Evolutionary conservation across 2,888 invertebrate species (phyloP), one percentile per base, ranked within the genome.

Genomic region (Hypsopygia costalis): DNA sequence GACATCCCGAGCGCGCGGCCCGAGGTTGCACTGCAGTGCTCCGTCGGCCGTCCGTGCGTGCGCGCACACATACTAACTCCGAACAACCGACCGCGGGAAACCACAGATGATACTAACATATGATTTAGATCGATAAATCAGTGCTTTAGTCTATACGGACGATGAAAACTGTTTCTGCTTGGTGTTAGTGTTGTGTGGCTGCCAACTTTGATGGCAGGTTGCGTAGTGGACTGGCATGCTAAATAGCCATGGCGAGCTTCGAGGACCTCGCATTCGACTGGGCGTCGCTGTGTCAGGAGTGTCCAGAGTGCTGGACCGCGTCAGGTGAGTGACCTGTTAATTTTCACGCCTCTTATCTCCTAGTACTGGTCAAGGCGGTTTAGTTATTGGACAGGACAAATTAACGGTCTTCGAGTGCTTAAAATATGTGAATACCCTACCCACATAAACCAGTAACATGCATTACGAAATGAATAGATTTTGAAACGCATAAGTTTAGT

Each of bases 251-350:
- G 93, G 92, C 93, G 62, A 91, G 90, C 71, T 91, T 91, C 72
- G 85, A 90, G 62, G 92, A 93, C 67, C 87, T 93, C 58, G 83
- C 91, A 65, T 87, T 89, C 69, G 93, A 93, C 71, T 93, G 93
- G 93, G 87, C 88, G 54, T 81, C 90, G 70, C 86, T 93, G 41
- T 91, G 91, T 68, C 91, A 91, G 76, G 91, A 91, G 51, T 91
- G 90, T 51, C 81, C 90, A 12, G 91, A 91, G 55, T 91, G 90
- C 73, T 92, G 92, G 92, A 91, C 91, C 22, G 62, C 80, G 21
- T 83, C 90, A 83, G 93, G 93, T 93, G 65, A 90, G 89, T 64
- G 65, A 70, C 55, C 68, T 60, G 41, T 27, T 25, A 25, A 25
- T 25, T 16, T 16, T 16, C 4, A 16, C 16, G 16, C 3, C 16